Percentiles rank a stretch among this genome's conserved stretches.
Evolutionary conservation across 2,113 vertebrate species (phyloP).

Genomic region (Caretta caretta): DNA sequence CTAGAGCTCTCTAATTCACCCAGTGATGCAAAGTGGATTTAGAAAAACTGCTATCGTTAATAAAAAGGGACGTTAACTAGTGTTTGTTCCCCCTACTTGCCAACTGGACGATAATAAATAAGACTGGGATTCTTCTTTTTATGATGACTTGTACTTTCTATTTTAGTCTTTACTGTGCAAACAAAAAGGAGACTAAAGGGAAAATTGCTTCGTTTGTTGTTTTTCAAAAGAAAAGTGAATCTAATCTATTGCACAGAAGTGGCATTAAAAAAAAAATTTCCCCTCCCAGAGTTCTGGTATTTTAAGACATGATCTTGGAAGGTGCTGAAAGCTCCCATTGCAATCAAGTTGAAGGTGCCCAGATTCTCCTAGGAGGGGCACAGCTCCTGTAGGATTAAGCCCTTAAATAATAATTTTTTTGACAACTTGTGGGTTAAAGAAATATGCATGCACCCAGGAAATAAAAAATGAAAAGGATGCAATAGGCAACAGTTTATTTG

Average conservation of each 20-base stretch:
- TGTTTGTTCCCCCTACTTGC: background rate
- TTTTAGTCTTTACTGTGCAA: background rate
- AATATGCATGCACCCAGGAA: conserved; percentile 13
- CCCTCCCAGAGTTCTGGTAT: background rate
- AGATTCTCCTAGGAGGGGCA: background rate
- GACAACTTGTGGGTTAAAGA: background rate
- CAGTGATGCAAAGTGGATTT: background rate
- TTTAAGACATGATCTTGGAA: background rate
- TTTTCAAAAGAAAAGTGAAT: background rate
- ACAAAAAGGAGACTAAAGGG: background rate
- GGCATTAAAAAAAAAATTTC: background rate
- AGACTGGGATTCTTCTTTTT: background rate
- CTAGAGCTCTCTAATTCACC: background rate
- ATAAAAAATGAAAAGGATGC: conserved; percentile 47
- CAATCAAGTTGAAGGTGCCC: background rate
- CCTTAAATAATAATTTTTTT: background rate
- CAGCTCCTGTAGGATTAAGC: background rate
- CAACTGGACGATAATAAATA: background rate
- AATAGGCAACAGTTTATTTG: conserved; percentile 84
- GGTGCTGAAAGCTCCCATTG: background rate
- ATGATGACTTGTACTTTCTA: background rate
- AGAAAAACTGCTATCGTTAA: background rate
- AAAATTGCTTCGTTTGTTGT: background rate
- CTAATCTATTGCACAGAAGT: background rate
- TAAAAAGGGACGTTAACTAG: background rate